Evolutionary conservation across 2,113 vertebrate genomes (phyloP), one percentile per base, ranked within the genome.

Genomic region (Gorsachius goisagi): DNA sequence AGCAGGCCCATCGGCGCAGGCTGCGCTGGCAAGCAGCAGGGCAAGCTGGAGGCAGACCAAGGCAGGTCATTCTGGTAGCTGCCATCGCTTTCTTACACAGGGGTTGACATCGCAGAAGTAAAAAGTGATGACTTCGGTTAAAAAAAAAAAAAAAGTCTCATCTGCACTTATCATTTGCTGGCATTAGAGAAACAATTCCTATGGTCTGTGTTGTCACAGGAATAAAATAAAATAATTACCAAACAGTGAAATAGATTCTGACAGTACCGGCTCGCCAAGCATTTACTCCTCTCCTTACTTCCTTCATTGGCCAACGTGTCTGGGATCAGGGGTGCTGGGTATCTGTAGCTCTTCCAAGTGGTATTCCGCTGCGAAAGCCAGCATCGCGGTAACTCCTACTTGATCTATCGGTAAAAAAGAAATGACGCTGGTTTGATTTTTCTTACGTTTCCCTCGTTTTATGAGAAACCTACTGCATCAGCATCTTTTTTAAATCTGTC

Each of bases 181-280:
- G 58, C 69, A 73, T 95, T 85, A 88, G 85, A 89, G 87, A 85
- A 74, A 85, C 63, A 50, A n/a, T 68, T 89, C 92, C 52, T 59
- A 81, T 3, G 41, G 92, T 78, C 88, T 59, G 12, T 60, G 97
- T 95, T 97, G 97, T 92, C 97, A 97, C 97, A 97, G 96, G 82
- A 97, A 95, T 97, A 93, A 85, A 82, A 96, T 92, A 92, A 89
- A 96, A 96, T 85, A 96, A 91, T 90, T 75, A 59, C 85, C 63
- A 75, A 93, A 92, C 81, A 90, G 82, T 89, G 93, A 93, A 87
- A 69, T 75, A 62, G 50, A 91, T 92, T 95, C 76, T 95, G 84
- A 86, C 92, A 85, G 92, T 74, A 83, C 72, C 23, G 13, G 53
- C 95, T 86, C 45, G 13, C 63, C 7, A 49, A 83, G 81, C 72